A percentile compares a stretch with the other conserved stretches of the same genome.
phyloP scores from a whole-genome alignment of 2,113 vertebrate species.

The Thamnophis sirtalis region DNA sequence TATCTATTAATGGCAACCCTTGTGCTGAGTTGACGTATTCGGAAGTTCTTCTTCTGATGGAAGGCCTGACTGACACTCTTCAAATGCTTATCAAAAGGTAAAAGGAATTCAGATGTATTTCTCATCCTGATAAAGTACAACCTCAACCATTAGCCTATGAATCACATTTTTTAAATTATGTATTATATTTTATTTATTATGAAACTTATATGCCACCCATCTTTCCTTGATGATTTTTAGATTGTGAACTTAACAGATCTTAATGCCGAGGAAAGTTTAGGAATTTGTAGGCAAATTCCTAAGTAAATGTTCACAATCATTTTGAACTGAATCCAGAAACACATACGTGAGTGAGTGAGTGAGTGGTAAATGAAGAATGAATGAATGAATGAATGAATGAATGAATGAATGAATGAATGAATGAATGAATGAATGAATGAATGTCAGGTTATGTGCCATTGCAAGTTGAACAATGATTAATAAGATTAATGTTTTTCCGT shows the following conservation, averaged over 20 bases:
- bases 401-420: too few species aligned
- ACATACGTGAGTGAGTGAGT: too few species aligned
- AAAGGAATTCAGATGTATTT: constrained; percentile 11
- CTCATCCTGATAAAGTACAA: not conserved
- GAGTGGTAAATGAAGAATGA: too few species aligned
- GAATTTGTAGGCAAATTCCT: not conserved
- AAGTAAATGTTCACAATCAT: not conserved
- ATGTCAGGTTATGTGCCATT: not conserved
- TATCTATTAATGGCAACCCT: constrained; percentile 86
- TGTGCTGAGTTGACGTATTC: constrained; percentile 83
- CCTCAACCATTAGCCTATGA: not conserved
- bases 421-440: not conserved
- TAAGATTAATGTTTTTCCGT: not conserved
- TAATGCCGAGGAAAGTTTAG: not conserved
- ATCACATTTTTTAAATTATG: not conserved
- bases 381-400: too few species aligned
- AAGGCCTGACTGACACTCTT: constrained; percentile 77
- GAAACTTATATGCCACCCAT: not conserved
- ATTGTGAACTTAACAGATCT: not conserved
- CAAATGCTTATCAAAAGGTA: constrained; percentile 94
- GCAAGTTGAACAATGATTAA: not conserved
- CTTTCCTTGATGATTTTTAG: not conserved
- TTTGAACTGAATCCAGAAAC: not conserved
- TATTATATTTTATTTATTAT: not conserved
- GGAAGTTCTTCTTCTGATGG: constrained; percentile 79